These are phyloP conservation scores for Sarcoramphus papa DNA, from an alignment of 2,797 vertebrate genomes.

Conservation along the genomic window DNA sequence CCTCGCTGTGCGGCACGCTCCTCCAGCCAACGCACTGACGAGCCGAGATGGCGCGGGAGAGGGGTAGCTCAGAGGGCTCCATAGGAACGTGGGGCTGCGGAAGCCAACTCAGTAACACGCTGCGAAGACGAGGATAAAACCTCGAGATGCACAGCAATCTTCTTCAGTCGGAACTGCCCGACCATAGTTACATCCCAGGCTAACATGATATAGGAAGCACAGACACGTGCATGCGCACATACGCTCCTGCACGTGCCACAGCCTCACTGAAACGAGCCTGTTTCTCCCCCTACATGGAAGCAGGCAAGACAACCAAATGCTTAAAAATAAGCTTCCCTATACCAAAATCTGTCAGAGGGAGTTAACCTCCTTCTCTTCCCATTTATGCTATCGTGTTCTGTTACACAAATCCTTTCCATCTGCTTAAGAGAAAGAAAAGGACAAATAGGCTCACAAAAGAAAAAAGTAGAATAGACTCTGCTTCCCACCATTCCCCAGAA, in stretches of 20 bases:
- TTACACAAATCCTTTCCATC: not conserved
- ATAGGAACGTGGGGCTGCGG: not conserved
- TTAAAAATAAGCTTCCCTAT: not conserved
- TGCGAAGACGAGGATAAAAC: not conserved
- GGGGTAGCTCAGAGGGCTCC: not conserved
- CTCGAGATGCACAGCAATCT: not conserved
- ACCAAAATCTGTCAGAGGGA: not conserved
- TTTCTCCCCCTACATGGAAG: not conserved
- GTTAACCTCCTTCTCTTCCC: not conserved
- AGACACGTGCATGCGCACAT: fast-evolving
- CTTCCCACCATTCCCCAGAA: not conserved
- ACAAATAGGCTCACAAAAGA: not conserved
- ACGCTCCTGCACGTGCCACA: not conserved
- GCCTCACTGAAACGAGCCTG: not conserved
- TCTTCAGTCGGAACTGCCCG: not conserved
- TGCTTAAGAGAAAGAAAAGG: not conserved
- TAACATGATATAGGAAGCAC: fast-evolving
- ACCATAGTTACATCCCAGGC: fast-evolving
- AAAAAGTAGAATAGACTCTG: not conserved
- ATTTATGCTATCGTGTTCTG: not conserved
- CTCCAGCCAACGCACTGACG: not conserved
- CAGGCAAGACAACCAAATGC: not conserved
- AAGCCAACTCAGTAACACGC: not conserved
- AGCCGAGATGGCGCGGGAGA: not conserved
- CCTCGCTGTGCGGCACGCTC: not conserved